A percentile compares a stretch with the other conserved stretches of the same genome.
These are phyloP conservation scores for Craseonycteris thonglongyai DNA, from an alignment of 2,113 vertebrate species.

Conservation along the genomic window DNA sequence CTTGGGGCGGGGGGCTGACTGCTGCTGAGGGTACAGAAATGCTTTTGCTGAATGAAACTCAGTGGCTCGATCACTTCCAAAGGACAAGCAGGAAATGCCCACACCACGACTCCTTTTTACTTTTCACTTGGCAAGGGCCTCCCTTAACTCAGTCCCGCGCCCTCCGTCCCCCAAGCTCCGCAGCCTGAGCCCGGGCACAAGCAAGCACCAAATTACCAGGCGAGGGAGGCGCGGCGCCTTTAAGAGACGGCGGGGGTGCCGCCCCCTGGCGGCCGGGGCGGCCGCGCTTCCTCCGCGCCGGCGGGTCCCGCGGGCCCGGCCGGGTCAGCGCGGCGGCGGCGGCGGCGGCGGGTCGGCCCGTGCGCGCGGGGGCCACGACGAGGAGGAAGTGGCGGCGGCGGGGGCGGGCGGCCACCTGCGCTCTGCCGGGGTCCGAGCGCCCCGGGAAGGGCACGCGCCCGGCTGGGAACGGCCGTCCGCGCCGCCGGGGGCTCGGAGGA, in stretches of 20 bases:
- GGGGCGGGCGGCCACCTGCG: not conserved
- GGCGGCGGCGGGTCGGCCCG: not conserved
- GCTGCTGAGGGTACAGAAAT: not conserved
- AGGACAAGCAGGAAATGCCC: not conserved
- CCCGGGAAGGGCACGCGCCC: not conserved
- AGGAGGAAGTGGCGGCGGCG: constrained; percentile 49
- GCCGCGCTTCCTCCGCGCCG: not conserved
- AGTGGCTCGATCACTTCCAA: not conserved
- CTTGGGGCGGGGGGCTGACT: not conserved
- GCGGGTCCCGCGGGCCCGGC: not conserved
- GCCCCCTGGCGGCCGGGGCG: constrained; percentile 57
- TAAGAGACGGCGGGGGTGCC: constrained; percentile 36
- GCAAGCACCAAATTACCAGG: not conserved
- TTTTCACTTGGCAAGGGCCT: not conserved
- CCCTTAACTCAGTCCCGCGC: not conserved
- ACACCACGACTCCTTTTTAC: not conserved
- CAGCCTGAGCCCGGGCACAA: not conserved
- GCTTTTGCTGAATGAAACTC: not conserved
- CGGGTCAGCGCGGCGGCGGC: not conserved
- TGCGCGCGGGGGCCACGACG: constrained; percentile 1
- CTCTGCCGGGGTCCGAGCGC: not conserved
- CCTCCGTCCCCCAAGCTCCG: not conserved
- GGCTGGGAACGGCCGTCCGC: not conserved
- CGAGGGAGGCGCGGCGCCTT: constrained; percentile 45
- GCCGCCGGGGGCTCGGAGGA: not conserved